Conservation (phyloP, 2,113 vertebrate species). For the Anhinga rufa region DNA sequence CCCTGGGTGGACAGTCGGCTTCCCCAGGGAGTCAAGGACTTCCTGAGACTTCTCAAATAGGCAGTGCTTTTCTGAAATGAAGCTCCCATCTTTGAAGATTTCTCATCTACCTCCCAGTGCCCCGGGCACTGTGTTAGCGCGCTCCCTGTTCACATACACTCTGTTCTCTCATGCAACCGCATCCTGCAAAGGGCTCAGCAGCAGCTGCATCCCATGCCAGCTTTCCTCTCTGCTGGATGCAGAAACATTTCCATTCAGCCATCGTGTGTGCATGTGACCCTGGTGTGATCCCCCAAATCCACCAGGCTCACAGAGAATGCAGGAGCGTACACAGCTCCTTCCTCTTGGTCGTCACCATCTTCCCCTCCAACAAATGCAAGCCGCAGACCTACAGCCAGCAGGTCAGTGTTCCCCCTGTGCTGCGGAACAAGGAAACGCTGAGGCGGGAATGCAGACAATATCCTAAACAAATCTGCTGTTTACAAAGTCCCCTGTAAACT, state of each 20-base stretch:
- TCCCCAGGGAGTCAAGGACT: neutral
- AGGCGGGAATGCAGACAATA: neutral
- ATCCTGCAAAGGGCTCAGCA: neutral
- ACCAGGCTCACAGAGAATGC: neutral
- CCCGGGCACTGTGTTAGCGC: neutral
- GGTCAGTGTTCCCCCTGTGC: neutral
- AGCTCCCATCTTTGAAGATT: neutral
- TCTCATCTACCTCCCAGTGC: neutral
- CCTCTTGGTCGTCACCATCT: neutral
- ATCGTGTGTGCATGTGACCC: neutral
- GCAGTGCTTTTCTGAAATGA: neutral
- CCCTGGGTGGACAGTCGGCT: neutral
- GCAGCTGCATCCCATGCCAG: neutral
- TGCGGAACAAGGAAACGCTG: neutral
- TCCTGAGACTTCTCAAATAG: neutral
- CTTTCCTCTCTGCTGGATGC: neutral
- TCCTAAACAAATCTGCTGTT: constrained; percentile 56
- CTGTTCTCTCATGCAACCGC: fast-evolving
- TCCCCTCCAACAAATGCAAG: neutral
- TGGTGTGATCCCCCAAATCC: neutral
- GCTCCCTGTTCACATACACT: neutral
- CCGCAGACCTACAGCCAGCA: neutral
- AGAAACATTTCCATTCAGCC: neutral
- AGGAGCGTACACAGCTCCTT: neutral
- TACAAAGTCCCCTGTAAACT: constrained; percentile 50